Conservation (phyloP, 2,797 vertebrate genomes). For the Cuniculus paca region DNA sequence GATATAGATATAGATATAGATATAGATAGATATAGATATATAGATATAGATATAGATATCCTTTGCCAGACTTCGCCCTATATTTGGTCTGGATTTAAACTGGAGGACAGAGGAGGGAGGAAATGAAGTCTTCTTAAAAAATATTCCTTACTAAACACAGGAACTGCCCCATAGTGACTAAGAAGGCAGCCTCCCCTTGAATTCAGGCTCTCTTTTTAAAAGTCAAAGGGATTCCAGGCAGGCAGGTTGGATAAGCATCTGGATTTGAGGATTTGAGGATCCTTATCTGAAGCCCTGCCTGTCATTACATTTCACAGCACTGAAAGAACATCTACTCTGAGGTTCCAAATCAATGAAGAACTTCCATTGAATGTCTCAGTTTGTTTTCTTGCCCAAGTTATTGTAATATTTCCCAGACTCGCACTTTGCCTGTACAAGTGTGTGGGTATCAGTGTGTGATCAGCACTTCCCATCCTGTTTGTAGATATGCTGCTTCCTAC, state of each 20-base stretch:
- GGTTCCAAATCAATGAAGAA: conserved; percentile 53
- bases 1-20: no score
- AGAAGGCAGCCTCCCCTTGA: conserved; percentile 53
- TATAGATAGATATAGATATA: no score
- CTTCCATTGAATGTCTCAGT: conserved; percentile 51
- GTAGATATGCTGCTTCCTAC: conserved; percentile 74
- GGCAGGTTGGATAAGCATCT: conserved; percentile 69
- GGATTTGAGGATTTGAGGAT: conserved; percentile 74
- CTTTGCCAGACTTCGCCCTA: conserved; percentile 30
- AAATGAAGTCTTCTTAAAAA: conserved; percentile 66
- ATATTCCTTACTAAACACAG: conserved; percentile 60
- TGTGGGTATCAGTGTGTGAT: conserved; percentile 69
- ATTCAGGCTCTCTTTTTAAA: conserved; percentile 77
- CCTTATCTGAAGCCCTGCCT: conserved; percentile 81
- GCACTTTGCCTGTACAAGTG: conserved; percentile 41
- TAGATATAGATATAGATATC: no score
- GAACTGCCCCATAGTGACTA: conserved; percentile 61
- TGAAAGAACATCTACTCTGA: conserved; percentile 75
- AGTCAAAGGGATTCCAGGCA: conserved; percentile 75
- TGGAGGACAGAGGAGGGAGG: not conserved
- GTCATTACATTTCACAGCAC: conserved; percentile 77
- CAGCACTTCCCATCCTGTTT: conserved; percentile 74
- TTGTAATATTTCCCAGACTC: conserved; percentile 76
- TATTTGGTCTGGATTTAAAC: conserved; percentile 63
- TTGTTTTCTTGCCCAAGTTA: conserved; percentile 69